Conservation (phyloP, 2,888 invertebrate species). For the Tachystola acroxantha region DNA sequence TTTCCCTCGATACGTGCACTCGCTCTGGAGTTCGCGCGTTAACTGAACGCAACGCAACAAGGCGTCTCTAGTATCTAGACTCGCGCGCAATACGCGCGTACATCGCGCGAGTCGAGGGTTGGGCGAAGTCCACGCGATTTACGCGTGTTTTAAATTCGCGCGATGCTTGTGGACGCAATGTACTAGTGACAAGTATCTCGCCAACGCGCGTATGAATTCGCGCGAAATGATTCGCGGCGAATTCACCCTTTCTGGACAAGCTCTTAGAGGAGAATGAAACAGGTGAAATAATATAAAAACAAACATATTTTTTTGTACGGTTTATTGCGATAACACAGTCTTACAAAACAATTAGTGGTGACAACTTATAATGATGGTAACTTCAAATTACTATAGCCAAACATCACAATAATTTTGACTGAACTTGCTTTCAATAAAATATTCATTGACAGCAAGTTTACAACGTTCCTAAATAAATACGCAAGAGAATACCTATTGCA, state of each 20-base stretch:
- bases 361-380: constrained; percentile 69
- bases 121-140: background rate
- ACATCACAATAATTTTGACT: constrained; percentile 60
- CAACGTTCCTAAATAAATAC: constrained; percentile 1
- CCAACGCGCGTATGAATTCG: too few species aligned
- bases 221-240: too few species aligned
- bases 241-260: too few species aligned
- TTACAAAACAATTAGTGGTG: constrained; percentile 64
- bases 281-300: too few species aligned
- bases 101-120: constrained; percentile 7
- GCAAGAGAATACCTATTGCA: constrained; percentile 4
- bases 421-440: constrained; percentile 28
- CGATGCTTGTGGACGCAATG: too few species aligned
- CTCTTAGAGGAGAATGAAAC: too few species aligned
- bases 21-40: background rate
- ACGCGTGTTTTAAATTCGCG: background rate
- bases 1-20: too few species aligned
- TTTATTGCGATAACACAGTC: constrained; percentile 75
- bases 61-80: background rate
- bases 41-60: background rate
- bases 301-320: constrained; percentile 53
- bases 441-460: constrained; percentile 2
- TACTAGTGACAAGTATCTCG: too few species aligned
- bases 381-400: constrained; percentile 55
- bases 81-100: background rate